Conservation (phyloP, 2,888 invertebrate species). For the Notocelia uddmanniana region DNA sequence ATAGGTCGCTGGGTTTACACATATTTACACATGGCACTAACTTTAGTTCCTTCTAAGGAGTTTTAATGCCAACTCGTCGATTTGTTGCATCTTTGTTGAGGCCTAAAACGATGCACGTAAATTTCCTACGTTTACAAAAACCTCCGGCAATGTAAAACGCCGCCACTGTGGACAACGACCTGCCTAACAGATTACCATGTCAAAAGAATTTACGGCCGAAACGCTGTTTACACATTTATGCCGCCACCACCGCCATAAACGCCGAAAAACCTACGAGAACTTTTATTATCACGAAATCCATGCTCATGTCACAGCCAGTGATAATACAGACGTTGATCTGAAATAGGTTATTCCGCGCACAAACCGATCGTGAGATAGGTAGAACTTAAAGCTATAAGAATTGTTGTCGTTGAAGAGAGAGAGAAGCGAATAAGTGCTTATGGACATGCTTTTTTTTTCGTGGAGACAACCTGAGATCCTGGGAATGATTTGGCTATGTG, state of each 20-base stretch:
- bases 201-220: conserved; percentile 70
- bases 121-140: conserved; percentile 7
- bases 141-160: conserved; percentile 21
- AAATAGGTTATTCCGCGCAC: too few species aligned
- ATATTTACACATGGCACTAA: too few species aligned
- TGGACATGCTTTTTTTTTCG: too few species aligned
- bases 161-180: conserved; percentile 30
- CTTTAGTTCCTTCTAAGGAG: background rate
- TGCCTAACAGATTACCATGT: conserved; percentile 70
- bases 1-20: too few species aligned
- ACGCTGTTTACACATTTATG: conserved; percentile 69
- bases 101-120: background rate
- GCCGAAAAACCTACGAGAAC: conserved; percentile 63
- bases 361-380: too few species aligned
- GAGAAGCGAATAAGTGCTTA: too few species aligned
- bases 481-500: too few species aligned
- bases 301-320: conserved; percentile 47
- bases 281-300: conserved; percentile 62
- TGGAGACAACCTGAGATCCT: too few species aligned
- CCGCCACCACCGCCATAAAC: conserved; percentile 61
- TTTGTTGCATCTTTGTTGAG: background rate
- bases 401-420: too few species aligned
- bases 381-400: too few species aligned
- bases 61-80: background rate
- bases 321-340: conserved; percentile 7